Conservation (phyloP, 2,888 invertebrate genomes). For the Nomada flava region DNA sequence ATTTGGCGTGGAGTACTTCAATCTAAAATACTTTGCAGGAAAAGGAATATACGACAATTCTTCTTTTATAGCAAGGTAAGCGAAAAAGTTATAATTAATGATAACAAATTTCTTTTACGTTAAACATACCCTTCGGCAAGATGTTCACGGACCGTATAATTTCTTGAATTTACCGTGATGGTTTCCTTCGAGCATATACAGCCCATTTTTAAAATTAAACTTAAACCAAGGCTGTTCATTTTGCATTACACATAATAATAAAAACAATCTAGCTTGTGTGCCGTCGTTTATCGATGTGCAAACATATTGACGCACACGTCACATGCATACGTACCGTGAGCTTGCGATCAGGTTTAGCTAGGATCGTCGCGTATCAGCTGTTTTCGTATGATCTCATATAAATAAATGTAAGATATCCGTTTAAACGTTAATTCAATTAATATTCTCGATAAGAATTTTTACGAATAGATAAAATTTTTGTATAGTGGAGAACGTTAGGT, state of each 20-base stretch:
- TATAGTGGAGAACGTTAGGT: not conserved
- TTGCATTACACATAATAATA: constrained; percentile 45
- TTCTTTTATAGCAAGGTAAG: not conserved
- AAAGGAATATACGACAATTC: not conserved
- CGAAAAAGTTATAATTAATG: not conserved
- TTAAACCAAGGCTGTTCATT: constrained; percentile 90
- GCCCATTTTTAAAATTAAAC: constrained; percentile 89
- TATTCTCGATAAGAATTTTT: constrained; percentile 15
- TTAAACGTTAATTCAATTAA: constrained; percentile 6
- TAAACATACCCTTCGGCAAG: constrained; percentile 90
- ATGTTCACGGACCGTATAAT: constrained; percentile 89
- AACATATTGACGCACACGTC: constrained; percentile 57
- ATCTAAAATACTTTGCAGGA: not conserved
- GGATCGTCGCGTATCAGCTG: constrained; percentile 46
- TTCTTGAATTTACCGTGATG: constrained; percentile 89
- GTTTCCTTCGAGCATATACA: constrained; percentile 91
- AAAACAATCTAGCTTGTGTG: constrained; percentile 13
- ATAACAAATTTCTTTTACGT: constrained; percentile 17
- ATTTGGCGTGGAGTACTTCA: not conserved
- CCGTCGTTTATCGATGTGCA: constrained; percentile 30
- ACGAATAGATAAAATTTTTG: not conserved
- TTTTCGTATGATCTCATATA: constrained; percentile 28
- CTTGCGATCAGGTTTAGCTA: constrained; percentile 25
- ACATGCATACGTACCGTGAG: constrained; percentile 19
- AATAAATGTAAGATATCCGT: not conserved